Percentiles rank a stretch among this genome's conserved stretches.
phyloP scores from a whole-genome alignment of 2,797 vertebrate genomes.

The Gambelia wislizenii region DNA sequence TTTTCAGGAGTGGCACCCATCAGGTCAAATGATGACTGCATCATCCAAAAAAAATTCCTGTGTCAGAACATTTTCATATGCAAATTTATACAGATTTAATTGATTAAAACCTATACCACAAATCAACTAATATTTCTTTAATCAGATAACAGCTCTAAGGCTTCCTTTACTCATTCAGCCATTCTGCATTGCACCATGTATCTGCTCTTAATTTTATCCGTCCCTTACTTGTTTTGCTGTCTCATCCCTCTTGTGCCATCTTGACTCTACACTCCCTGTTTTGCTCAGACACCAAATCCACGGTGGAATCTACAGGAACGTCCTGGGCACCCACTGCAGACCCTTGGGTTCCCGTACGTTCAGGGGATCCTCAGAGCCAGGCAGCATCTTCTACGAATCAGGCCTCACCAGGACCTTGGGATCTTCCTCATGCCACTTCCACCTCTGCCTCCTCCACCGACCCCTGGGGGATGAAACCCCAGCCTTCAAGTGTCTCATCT shows the following conservation, averaged over 20 bases:
- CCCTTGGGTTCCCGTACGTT: constrained; percentile 76
- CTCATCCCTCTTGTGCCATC: background rate
- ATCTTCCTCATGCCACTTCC: constrained; percentile 66
- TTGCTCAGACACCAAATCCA: constrained; percentile 75
- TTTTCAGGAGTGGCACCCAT: background rate
- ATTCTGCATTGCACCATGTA: background rate
- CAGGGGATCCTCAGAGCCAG: constrained; percentile 61
- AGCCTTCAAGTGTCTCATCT: constrained; percentile 66
- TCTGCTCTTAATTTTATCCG: background rate
- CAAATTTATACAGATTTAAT: background rate
- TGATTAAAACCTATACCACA: background rate
- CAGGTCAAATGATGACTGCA: background rate
- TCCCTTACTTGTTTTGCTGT: background rate
- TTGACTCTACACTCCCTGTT: background rate
- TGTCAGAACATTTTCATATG: background rate
- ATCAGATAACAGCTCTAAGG: background rate
- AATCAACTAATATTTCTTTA: background rate
- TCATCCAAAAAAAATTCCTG: background rate
- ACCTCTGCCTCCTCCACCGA: constrained; percentile 69
- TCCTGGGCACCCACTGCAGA: constrained; percentile 75
- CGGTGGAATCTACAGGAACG: constrained; percentile 65
- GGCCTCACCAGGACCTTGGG: constrained; percentile 68
- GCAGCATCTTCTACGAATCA: constrained; percentile 67
- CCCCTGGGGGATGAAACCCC: constrained; percentile 76
- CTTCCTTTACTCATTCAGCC: background rate